Evolutionary conservation across 2,797 vertebrate species (phyloP), one percentile per base, ranked within the genome.

Genomic region (Eulemur mongoz): DNA sequence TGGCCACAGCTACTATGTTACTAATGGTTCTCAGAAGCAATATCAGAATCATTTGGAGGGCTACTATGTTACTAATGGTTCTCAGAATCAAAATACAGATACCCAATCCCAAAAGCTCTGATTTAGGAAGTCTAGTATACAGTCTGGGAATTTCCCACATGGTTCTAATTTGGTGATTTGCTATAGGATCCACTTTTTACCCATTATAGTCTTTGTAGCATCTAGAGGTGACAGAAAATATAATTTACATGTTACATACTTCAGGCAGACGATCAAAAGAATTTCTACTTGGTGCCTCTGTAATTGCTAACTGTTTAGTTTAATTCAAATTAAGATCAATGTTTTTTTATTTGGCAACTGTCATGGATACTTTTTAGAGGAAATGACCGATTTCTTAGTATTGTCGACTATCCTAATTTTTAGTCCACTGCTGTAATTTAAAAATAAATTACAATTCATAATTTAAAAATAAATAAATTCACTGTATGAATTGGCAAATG

Each of bases 381-480:
- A 40, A 79, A 94, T 1, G 32, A 65, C 52, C 10, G 65, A 89
- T 94, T 96, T 96, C 73, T 89, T 89, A 93, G 54, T 79, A 79
- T 70, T 59, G 40, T 57, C 32, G 73, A 35, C 40, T 43, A 54
- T 79, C 20, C 45, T 90, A 54, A 88, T 81, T 82, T 84, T 89
- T 85, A 91, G 65, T 9, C 59, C 12, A 27, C 2, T 81, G 52
- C 83, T 87, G 1, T 78, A 75, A 84, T 80, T 93, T 89, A 25
- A 84, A 93, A 96, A 87, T 83, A 86, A 89, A 43, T n/a, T 43
- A 43, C 8, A 43, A 43, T 43, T 43, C 84, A 2, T 78, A 75
- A 84, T 80, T 93, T 89, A 25, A 84, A 93, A 95, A 87, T 83
- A 86, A 89, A 43, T n/a, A 82, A 94, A 78, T 10, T 82, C 43